A percentile compares a stretch with the other conserved stretches of the same genome.
phyloP scores from a whole-genome alignment of 2,888 invertebrate genomes.

The Leucoptera coffeella region DNA sequence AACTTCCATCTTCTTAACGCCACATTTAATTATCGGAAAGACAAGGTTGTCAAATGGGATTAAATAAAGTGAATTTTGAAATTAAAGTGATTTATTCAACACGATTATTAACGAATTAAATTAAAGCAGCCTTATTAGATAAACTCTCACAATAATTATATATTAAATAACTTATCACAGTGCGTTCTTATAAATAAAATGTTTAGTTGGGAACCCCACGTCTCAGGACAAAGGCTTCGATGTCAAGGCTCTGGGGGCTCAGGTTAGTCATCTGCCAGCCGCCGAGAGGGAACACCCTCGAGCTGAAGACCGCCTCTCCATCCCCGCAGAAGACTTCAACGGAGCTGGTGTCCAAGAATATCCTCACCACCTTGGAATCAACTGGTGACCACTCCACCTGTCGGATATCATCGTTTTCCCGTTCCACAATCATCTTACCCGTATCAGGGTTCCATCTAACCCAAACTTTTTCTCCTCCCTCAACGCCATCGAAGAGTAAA shows the following conservation, averaged over 20 bases:
- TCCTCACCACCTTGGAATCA: conserved; percentile 11
- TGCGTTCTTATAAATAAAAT: too few relatives aligned
- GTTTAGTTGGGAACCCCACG: conserved; percentile 19
- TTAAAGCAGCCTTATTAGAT: too few relatives aligned
- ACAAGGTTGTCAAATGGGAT: too few relatives aligned
- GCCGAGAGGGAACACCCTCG: conserved; percentile 27
- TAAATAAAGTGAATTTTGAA: too few relatives aligned
- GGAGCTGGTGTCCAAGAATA: conserved; percentile 36
- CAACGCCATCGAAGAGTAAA: conserved; percentile 17
- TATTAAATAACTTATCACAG: too few relatives aligned
- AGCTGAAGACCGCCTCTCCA: conserved; percentile 39
- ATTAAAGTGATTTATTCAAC: too few relatives aligned
- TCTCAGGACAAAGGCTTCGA: conserved; percentile 20
- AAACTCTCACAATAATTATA: too few relatives aligned
- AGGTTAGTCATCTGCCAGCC: conserved; percentile 26
- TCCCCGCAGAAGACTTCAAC: conserved; percentile 39
- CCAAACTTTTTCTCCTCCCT: conserved; percentile 18
- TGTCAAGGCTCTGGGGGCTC: conserved; percentile 16
- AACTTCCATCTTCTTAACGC: too few relatives aligned
- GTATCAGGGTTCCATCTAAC: conserved; percentile 9
- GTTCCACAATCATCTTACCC: conserved; percentile 23
- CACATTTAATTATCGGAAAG: too few relatives aligned
- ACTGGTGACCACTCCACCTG: conserved; percentile 31
- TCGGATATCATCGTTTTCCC: conserved; percentile 22
- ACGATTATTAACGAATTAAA: too few relatives aligned